Base-by-base conservation (phyloP, 2,888 invertebrate genomes). In the Drosophila koepferae region DNA sequence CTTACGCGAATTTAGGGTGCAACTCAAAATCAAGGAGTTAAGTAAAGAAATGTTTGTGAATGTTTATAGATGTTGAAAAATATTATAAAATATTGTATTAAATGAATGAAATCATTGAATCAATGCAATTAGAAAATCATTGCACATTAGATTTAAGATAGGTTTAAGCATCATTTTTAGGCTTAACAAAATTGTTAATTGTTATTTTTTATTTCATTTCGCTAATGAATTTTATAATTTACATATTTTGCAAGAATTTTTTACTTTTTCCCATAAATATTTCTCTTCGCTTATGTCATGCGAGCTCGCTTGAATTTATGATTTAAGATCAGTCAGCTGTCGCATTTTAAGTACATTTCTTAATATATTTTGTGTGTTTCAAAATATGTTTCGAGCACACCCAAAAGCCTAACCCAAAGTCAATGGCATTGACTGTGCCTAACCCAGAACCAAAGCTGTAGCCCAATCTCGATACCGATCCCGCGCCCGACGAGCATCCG, bases 391-490 rank as follows among this genome's bases (percentile, higher is more conserved):
- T 46, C 41, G 28, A 59, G 53, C 76, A 20, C 65, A 41, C 76
- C 80, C 64, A 58, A 54, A 18, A 16, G 60, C 60, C 63, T 62
- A 53, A 41, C 44, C 53, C 75, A 68, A 40, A 68, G 74, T 63
- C 78, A 75, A 67, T 72, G 75, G 40, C 66, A 77, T 48, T 46
- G 63, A 16, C 71, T 43, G 63, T 2, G 63, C 41, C 72, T 72
- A 53, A 63, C 51, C 44, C 60, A 28, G 51, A 49, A 38, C 14
- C 44, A 34, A 36, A 49, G 18, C 2, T 56, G 55, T 43, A 56
- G 31, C 2, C 63, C 55, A 46, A 55, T 18, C 4, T 5, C 28
- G 28, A 28, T 28, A 0, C 28, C 34, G 6, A 16, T 2, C 18
- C 55, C 34, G 38, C 36, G 18, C 10, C 59, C 3, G 23, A 10